Percentiles rank a stretch among this genome's conserved stretches.
Conservation (phyloP, 2,113 vertebrate genomes). For the Apistogramma diplotaenia region DNA sequence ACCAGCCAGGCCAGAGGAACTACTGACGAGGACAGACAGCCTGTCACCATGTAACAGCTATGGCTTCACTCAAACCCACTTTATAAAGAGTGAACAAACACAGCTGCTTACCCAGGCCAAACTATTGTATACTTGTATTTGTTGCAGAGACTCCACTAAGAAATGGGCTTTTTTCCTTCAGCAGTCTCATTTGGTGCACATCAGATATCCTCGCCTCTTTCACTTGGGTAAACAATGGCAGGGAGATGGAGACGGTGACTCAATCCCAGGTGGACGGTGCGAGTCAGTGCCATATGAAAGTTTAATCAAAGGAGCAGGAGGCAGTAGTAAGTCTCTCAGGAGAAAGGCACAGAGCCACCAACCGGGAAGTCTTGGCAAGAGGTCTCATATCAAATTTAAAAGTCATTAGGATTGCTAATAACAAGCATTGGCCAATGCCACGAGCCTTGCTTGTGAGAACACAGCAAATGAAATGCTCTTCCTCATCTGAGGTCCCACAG, state of each 20-base stretch:
- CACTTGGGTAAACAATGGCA: slow-evolving; percentile 68
- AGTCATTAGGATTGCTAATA: slow-evolving; percentile 76
- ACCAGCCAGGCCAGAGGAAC: slow-evolving; percentile 5
- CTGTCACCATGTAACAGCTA: slow-evolving; percentile 42
- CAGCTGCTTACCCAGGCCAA: slow-evolving; percentile 50
- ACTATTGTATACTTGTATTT: slow-evolving; percentile 50
- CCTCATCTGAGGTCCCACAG: slow-evolving; percentile 46
- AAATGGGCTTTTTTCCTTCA: slow-evolving; percentile 53
- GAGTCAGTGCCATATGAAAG: slow-evolving; percentile 67
- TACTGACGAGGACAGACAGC: slow-evolving; percentile 23
- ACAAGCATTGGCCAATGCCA: slow-evolving; percentile 55
- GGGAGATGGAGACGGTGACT: slow-evolving; percentile 58
- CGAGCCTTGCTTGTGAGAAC: slow-evolving; percentile 45
- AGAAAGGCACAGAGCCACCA: slow-evolving; percentile 45
- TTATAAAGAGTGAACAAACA: slow-evolving; percentile 64
- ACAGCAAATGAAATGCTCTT: slow-evolving; percentile 57
- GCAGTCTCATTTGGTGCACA: slow-evolving; percentile 66
- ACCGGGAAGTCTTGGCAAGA: slow-evolving; percentile 62
- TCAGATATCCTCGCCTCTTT: slow-evolving; percentile 69
- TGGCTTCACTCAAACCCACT: slow-evolving; percentile 45
- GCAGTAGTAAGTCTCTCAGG: slow-evolving; percentile 59
- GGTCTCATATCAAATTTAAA: slow-evolving; percentile 76
- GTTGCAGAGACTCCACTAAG: slow-evolving; percentile 43
- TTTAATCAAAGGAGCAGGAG: slow-evolving; percentile 75
- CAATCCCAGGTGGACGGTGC: slow-evolving; percentile 50